Conservation (phyloP, 2,113 vertebrate genomes). For the Lynx canadensis region DNA sequence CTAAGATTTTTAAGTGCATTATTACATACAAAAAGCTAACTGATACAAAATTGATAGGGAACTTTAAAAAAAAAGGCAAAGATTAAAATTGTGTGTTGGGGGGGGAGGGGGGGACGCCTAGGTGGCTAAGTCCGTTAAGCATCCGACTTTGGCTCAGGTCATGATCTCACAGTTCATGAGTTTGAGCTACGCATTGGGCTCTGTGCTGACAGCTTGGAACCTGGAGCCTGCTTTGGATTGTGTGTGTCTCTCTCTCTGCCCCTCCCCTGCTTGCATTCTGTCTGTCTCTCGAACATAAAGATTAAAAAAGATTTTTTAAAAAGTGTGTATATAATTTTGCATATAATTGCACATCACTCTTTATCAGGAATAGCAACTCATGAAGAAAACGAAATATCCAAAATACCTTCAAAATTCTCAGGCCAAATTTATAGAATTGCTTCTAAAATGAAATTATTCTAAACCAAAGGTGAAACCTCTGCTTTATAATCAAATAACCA, state of each 20-base stretch:
- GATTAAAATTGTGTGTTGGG: background rate
- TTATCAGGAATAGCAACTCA: background rate
- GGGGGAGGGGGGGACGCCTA: too few species aligned
- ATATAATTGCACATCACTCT: background rate
- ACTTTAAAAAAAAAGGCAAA: background rate
- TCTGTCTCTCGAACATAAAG: too few species aligned
- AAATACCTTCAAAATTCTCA: background rate
- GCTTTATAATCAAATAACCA: background rate
- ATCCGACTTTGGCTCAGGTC: too few species aligned
- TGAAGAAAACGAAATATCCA: background rate
- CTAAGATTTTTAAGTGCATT: background rate
- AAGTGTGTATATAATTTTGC: background rate
- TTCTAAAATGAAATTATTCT: constrained; percentile 11
- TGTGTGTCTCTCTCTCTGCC: too few species aligned
- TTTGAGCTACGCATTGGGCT: too few species aligned
- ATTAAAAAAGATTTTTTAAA: too few species aligned
- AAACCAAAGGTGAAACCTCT: background rate
- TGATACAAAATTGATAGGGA: background rate
- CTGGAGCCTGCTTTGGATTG: too few species aligned
- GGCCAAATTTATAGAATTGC: background rate
- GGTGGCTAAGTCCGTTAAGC: too few species aligned
- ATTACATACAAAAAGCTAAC: background rate
- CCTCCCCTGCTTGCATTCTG: too few species aligned
- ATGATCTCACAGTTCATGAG: too few species aligned
- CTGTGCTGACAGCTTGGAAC: too few species aligned